phyloP scores from a whole-genome alignment of 2,113 vertebrate genomes.

The Nipponia nippon region DNA sequence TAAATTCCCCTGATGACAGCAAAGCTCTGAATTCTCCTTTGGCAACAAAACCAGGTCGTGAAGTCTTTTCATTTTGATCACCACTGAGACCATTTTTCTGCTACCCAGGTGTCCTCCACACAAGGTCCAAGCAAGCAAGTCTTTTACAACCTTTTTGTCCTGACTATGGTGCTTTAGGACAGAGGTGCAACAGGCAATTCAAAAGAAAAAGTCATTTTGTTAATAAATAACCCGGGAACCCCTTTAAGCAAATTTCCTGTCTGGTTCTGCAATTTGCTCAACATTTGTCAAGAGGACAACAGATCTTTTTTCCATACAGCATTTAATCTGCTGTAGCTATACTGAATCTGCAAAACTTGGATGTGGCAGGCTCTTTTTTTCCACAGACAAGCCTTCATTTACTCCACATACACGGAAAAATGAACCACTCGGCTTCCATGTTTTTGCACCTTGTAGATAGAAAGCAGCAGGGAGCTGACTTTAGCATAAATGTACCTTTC shows the following conservation, averaged over 20 bases:
- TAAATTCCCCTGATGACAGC: not conserved
- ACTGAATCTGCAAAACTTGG: not conserved
- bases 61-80: not conserved
- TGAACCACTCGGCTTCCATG: not conserved
- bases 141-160: not conserved
- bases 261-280: not conserved
- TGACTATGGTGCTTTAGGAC: not conserved
- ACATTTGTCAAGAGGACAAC: not conserved
- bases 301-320: not conserved
- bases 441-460: not conserved
- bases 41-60: not conserved
- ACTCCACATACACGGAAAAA: not conserved
- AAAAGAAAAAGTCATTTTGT: not conserved
- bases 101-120: not conserved
- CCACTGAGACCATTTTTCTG: not conserved
- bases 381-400: not conserved
- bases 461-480: not conserved
- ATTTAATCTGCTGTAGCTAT: not conserved
- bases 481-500: not conserved
- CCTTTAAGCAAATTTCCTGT: not conserved
- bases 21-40: not conserved
- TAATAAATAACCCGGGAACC: not conserved
- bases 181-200: not conserved
- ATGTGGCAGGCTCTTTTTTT: not conserved
- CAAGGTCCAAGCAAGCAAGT: not conserved